Base-by-base conservation (phyloP, 1,140 invertebrate species). In the Calycopis cecrops region DNA sequence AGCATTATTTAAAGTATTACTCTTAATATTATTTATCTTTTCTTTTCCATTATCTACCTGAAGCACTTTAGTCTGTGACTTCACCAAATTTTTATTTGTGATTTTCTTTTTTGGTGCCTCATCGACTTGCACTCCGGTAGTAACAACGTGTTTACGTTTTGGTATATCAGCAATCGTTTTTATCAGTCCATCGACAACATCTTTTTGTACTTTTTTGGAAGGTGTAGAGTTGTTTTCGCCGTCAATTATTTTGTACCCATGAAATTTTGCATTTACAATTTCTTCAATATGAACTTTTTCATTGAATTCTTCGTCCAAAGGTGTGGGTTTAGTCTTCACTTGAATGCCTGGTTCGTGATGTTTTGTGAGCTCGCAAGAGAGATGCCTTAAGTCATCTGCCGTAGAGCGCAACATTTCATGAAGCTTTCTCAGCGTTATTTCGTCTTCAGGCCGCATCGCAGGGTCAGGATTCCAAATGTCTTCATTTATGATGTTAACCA, bases 291-390 rank as follows among this genome's bases (percentile, higher is more conserved):
- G 83, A 53, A 82, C 65, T 66, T 85, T 83, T 62, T 88, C 76
- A 65, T 89, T 87, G 61, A 85, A 89, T 48, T 88, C 76, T 55
- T 88, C 77, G 38, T 89, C 86, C 28, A 87, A 67, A 18, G 85
- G 85, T 34, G 62, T 74, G 1, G 84, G 79, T 51, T 69, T 57
- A 11, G 71, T 63, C 63, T 80, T 74, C 3, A 77, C 60, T 67
- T 75, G 81, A 28, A 75, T 59, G 34, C 65, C 63, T 54, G 76
- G 74, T 51, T 77, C 67, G 50, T 76, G 80, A 56, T 67, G 60
- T 60, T 73, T 75, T 7, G 73, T 57, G 37, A 85, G 58, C 69
- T 84, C 83, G 38, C 72, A 69, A 40, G 81, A 80, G 12, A 89
- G 73, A 49, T 77, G 62, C 62, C 85, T 82, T 28, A 88, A 67